A percentile compares a stretch with the other conserved stretches of the same genome.
These are phyloP conservation scores for Lethenteron camtschaticum DNA, from an alignment of 2,113 vertebrate species.

Conservation along the genomic window DNA sequence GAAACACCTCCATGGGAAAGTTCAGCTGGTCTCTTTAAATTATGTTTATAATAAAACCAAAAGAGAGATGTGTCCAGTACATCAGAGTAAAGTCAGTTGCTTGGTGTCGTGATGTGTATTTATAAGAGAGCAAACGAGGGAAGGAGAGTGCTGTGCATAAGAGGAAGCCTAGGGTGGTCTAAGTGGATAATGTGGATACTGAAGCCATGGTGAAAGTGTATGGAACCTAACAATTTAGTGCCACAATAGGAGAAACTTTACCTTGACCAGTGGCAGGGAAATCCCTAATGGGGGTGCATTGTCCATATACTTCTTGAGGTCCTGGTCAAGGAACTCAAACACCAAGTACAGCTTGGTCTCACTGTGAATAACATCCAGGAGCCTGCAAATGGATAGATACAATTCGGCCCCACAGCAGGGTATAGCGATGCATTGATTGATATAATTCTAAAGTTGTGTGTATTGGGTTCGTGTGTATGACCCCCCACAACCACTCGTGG, in stretches of 20 bases:
- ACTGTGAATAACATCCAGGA: conserved; percentile 78
- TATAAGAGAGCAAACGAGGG: neutral
- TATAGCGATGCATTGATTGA: too few species aligned
- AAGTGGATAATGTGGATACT: neutral
- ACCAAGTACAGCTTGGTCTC: conserved; percentile 91
- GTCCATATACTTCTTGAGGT: conserved; percentile 95
- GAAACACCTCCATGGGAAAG: too few species aligned
- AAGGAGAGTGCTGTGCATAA: neutral
- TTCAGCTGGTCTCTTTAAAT: too few species aligned
- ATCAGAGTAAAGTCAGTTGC: too few species aligned
- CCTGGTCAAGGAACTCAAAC: conserved; percentile 84
- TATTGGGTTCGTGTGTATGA: too few species aligned
- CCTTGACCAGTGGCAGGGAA: conserved; percentile 67
- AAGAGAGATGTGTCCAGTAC: too few species aligned
- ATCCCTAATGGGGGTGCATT: conserved; percentile 53
- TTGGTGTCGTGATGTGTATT: too few species aligned
- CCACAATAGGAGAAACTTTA: conserved; percentile 14
- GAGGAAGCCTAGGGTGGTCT: neutral
- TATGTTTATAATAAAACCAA: too few species aligned
- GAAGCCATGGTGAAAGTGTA: too few species aligned
- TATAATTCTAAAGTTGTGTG: too few species aligned
- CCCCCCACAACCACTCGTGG: too few species aligned
- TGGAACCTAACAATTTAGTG: neutral
- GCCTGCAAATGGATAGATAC: conserved; percentile 19
- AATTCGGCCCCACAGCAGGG: neutral